Percentiles rank a stretch among this genome's conserved stretches.
Conservation (phyloP, 2,113 vertebrate species). For the Anolis sagrei region DNA sequence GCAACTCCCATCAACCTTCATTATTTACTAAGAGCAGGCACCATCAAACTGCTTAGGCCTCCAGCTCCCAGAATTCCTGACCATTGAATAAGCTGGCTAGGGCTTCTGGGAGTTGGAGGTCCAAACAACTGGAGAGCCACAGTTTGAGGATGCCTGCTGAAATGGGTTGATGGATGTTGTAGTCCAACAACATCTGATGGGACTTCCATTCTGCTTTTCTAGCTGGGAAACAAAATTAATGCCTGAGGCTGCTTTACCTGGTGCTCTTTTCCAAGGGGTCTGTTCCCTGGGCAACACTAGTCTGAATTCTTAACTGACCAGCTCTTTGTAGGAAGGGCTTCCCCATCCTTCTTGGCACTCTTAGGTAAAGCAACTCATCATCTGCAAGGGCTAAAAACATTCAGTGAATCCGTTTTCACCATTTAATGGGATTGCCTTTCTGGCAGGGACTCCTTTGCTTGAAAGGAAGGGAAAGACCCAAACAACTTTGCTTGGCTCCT, state of each 20-base stretch:
- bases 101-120: too few species aligned
- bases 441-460: slow-evolving; percentile 20
- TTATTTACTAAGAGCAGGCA: too few species aligned
- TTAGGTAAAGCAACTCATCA: slow-evolving; percentile 12
- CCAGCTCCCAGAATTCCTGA: too few species aligned
- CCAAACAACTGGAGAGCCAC: too few species aligned
- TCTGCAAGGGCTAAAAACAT: slow-evolving; percentile 17
- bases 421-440: slow-evolving; percentile 32
- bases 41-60: too few species aligned
- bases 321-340: not conserved
- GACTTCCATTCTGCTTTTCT: too few species aligned
- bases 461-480: slow-evolving; percentile 1
- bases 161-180: too few species aligned
- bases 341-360: not conserved
- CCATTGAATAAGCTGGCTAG: too few species aligned
- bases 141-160: too few species aligned
- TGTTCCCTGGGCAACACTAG: not conserved
- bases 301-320: not conserved
- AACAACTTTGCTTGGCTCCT: slow-evolving; percentile 18
- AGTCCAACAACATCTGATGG: too few species aligned
- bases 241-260: not conserved
- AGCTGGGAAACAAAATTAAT: too few species aligned
- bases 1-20: too few species aligned
- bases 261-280: not conserved
- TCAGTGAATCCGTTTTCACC: slow-evolving; percentile 19